Evolutionary conservation across 2,797 vertebrate species (phyloP).

Genomic region (Platalea minor): DNA sequence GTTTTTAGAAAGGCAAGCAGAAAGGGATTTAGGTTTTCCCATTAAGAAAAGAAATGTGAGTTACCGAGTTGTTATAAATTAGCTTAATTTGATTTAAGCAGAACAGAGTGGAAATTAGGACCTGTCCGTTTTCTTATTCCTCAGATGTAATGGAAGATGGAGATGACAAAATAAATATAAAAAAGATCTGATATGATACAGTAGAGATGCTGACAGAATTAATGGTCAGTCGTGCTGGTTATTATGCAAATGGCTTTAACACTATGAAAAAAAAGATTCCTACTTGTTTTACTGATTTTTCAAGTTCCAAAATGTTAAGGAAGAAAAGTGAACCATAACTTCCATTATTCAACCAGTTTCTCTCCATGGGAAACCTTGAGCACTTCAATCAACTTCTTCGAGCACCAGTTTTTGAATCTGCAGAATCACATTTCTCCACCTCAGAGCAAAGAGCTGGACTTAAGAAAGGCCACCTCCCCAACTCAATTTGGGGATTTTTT

Average conservation of each 20-base stretch:
- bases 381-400: background rate
- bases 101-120: background rate
- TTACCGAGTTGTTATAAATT: background rate
- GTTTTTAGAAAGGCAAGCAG: background rate
- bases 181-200: background rate
- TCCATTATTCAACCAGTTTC: background rate
- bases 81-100: background rate
- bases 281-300: background rate
- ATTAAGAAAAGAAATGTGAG: background rate
- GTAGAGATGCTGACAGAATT: background rate
- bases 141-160: background rate
- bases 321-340: background rate
- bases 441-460: background rate
- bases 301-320: background rate
- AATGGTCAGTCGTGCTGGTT: background rate
- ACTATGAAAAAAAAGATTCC: background rate
- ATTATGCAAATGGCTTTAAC: background rate
- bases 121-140: background rate
- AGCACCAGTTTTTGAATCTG: background rate
- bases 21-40: background rate
- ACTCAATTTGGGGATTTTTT: background rate
- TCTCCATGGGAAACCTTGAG: background rate
- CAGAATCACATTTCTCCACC: background rate
- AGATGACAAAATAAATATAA: background rate
- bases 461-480: background rate